Conservation (phyloP, 2,888 invertebrate genomes). For the Mythimna pallens region DNA sequence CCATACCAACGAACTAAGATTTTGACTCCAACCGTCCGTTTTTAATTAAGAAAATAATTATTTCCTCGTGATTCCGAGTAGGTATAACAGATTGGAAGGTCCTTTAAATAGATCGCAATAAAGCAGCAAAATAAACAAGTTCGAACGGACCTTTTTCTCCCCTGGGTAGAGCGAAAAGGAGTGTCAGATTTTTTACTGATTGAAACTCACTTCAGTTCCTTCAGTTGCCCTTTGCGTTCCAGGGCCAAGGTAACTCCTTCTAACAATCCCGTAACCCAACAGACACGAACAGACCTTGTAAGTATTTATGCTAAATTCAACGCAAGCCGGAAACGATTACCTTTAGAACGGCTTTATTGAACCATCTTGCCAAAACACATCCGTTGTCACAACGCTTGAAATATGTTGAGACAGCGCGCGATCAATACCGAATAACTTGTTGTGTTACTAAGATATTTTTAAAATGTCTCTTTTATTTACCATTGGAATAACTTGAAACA, state of each 20-base stretch:
- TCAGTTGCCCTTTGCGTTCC: too few species aligned
- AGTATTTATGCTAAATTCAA: background rate
- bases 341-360: background rate
- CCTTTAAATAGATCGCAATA: background rate
- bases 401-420: constrained; percentile 11
- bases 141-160: background rate
- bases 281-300: background rate
- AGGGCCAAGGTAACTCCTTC: too few species aligned
- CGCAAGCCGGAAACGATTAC: background rate
- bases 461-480: too few species aligned
- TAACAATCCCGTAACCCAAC: background rate
- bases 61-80: background rate
- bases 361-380: constrained; percentile 13
- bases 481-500: too few species aligned
- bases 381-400: constrained; percentile 21
- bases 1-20: background rate
- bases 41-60: background rate
- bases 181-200: too few species aligned
- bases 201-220: too few species aligned
- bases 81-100: background rate
- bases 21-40: background rate
- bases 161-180: too few species aligned
- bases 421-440: constrained; percentile 24
- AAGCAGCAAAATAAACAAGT: background rate
- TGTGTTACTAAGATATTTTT: too few species aligned